phyloP scores from a whole-genome alignment of 2,797 vertebrate species.

The Pseudochirops corinnae region DNA sequence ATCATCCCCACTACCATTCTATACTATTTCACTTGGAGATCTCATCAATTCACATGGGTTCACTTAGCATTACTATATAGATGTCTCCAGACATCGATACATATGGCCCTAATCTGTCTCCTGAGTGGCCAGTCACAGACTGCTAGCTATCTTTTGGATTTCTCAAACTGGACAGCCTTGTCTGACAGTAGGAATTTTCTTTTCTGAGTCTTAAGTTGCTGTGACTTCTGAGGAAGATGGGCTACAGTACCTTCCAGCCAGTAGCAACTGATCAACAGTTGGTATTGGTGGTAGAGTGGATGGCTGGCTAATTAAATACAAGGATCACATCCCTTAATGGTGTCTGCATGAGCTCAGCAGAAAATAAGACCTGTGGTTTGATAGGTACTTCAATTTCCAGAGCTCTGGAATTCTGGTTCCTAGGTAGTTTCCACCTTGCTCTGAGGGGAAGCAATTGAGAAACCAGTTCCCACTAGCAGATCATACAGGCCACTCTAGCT shows the following conservation, averaged over 20 bases:
- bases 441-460: not conserved
- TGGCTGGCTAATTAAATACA: not conserved
- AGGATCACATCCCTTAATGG: not conserved
- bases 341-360: not conserved
- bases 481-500: not conserved
- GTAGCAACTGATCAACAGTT: not conserved
- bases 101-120: not conserved
- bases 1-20: not conserved
- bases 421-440: not conserved
- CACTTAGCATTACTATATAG: not conserved
- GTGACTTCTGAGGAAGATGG: not conserved
- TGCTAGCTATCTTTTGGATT: not conserved
- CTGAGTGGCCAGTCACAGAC: not conserved
- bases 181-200: not conserved
- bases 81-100: not conserved
- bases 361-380: not conserved
- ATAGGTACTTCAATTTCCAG: not conserved
- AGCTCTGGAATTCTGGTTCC: not conserved
- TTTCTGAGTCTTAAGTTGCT: not conserved
- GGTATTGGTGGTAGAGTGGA: not conserved
- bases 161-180: not conserved
- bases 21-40: not conserved
- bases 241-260: not conserved
- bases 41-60: not conserved
- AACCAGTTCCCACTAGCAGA: not conserved